These are phyloP conservation scores for Coptotermes formosanus DNA, from an alignment of 1,140 invertebrate species.

Conservation along the genomic window DNA sequence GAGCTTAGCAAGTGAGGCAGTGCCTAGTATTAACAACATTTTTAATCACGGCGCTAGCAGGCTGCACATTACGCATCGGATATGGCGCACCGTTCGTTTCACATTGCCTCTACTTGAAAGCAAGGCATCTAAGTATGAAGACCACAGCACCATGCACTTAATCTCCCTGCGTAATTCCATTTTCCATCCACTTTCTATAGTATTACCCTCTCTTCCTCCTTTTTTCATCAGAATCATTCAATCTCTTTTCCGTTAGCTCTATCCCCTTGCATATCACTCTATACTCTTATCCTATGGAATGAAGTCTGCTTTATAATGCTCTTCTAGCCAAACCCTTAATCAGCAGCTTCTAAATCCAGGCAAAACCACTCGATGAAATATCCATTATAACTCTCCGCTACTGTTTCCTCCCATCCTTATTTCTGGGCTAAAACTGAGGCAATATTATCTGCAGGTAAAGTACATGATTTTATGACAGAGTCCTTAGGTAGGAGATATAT, in stretches of 20 bases:
- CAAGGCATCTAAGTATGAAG: not conserved
- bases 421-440: not conserved
- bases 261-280: not conserved
- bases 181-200: not conserved
- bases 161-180: slow-evolving; percentile 5
- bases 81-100: too few species aligned
- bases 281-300: not conserved
- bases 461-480: not conserved
- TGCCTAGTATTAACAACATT: too few species aligned
- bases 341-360: not conserved
- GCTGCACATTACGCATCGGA: too few species aligned
- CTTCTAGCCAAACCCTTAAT: not conserved
- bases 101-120: too few species aligned
- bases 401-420: not conserved
- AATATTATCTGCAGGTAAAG: not conserved
- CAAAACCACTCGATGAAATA: slow-evolving; percentile 16
- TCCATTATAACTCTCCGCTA: not conserved
- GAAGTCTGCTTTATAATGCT: not conserved
- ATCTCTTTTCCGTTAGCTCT: not conserved
- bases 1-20: too few species aligned
- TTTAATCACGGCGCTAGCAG: too few species aligned
- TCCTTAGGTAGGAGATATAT: not conserved
- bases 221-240: not conserved
- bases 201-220: not conserved
- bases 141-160: not conserved